Base-by-base conservation (phyloP, 2,888 invertebrate species). In the Eumacrocentrus americanus region DNA sequence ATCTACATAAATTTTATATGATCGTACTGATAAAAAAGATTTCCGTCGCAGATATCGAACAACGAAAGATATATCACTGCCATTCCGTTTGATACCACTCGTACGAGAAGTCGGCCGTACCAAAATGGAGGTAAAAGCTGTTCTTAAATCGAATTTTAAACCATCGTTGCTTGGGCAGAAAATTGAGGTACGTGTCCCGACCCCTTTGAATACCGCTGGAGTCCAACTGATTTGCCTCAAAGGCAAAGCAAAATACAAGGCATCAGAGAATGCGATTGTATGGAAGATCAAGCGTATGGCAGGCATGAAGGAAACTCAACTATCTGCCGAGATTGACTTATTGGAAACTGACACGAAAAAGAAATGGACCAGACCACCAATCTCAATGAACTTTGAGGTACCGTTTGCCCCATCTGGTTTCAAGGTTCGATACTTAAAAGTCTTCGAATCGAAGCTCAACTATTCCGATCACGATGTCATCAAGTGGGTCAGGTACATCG, bases 341-440 rank as follows among this genome's bases (percentile, higher is more conserved):
- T 85, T 99, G 63, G 97, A 97, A 82, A 98, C 99, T 0, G 98
- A 97, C 76, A 97, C 96, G 9, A 99, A 99, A 84, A 99, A 99
- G 84, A 99, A 99, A 81, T 99, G 99, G 99, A 99, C 99, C 14
- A 87, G 99, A 46, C 99, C 99, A 20, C 99, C 99, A 47, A 99
- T 99, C 77, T 99, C 99, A 1, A 99, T 99, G 98, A 98, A 97
- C 82, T 99, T 99, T 81, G 99, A 99, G 85, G 99, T 99, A 69
- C 99, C 99, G 2, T 99, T 99, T 82, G 99, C 99, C 7, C 99
- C 99, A 3, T 99, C 98, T 53, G 99, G 99, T 1, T 98, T 99
- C 82, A 99, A 99, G 87, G 99, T 99, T 61, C 92, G 99, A 38
- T 99, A 99, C 82, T 84, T 99, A 76, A 99, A 99, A 82, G 99